These are phyloP conservation scores for Dreissena polymorpha DNA, from an alignment of 1,140 invertebrate genomes.

Conservation along the genomic window DNA sequence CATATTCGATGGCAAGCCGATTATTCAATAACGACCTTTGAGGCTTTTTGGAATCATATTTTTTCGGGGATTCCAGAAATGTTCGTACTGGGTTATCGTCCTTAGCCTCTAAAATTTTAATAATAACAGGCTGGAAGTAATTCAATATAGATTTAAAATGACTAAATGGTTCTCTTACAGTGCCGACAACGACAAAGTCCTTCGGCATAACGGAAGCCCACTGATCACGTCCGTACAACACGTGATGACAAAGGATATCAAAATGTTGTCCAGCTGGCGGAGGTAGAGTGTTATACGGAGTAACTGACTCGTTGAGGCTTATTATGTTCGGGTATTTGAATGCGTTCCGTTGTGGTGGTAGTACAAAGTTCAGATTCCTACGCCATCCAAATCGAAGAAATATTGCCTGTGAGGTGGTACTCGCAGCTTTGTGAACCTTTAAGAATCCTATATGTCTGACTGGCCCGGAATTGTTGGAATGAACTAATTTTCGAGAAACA, in stretches of 20 bases:
- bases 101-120: neutral
- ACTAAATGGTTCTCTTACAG: slow-evolving; percentile 35
- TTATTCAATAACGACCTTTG: slow-evolving; percentile 37
- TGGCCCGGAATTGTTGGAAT: neutral
- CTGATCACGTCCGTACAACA: slow-evolving; percentile 3
- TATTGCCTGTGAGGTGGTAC: slow-evolving; percentile 56
- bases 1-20: slow-evolving; percentile 42
- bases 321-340: slow-evolving; percentile 13
- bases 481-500: no score
- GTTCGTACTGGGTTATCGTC: neutral
- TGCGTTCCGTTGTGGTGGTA: slow-evolving; percentile 42
- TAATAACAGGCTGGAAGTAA: slow-evolving; percentile 4
- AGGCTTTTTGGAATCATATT: neutral
- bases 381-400: slow-evolving; percentile 55
- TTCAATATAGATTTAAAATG: slow-evolving; percentile 28
- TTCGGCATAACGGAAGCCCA: slow-evolving; percentile 21
- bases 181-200: slow-evolving; percentile 26
- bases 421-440: slow-evolving; percentile 62
- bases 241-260: slow-evolving; percentile 46
- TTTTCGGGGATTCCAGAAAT: neutral
- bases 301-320: neutral
- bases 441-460: slow-evolving; percentile 50
- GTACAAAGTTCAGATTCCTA: slow-evolving; percentile 49
- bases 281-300: slow-evolving; percentile 1
- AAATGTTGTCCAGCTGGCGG: slow-evolving; percentile 15